Base-by-base conservation (phyloP, 2,113 vertebrate species). In the Nothocercus julius region DNA sequence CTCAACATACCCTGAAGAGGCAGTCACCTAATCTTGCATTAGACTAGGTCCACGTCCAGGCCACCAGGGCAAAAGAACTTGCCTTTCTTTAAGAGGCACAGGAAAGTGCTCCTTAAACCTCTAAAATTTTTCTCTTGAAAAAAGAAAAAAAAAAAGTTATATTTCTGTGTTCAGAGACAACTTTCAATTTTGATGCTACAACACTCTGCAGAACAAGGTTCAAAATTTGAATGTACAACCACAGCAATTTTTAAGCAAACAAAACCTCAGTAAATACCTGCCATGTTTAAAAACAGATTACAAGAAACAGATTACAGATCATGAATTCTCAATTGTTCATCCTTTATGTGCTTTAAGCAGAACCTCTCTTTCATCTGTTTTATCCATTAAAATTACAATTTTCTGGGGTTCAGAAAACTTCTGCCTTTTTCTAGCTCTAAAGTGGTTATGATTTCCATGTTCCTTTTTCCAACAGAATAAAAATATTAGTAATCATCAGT, bases 1-100 rank as follows among this genome's bases (percentile, higher is more conserved):
- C 42, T 80, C 73, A 69, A 56, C 45, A 27, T 7, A 34, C 25
- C 13, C 54, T n/a, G n/a, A 80, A 67, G 13, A 64, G 24, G 7
- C 20, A 69, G 8, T 13, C 17, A 44, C 8, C 51, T 54, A 69
- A 53, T 1, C 5, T 7, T 13, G 12, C 0, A 0, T 68, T 38
- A 25, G 21, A 40, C 51, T 19, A 15, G 42, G 59, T 59, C 28
- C 49, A 51, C 24, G 72, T 67, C 28, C 7, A 47, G 63, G 66
- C 20, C 45, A 70, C 30, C 61, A 74, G 32, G 16, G 36, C 17
- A 44, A 7, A 7, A 86, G 36, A 34, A 11, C 13, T 67, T 45
- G 32, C 24, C 19, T 80, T 54, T 82, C 14, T 53, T 70, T 70
- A 74, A 80, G 19, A 3, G 6, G 8, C 75, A 30, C 1, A 54